Percentiles rank a stretch among this genome's conserved stretches.
Evolutionary conservation across 2,888 invertebrate genomes (phyloP).

Genomic region (Epirrhoe alternata): DNA sequence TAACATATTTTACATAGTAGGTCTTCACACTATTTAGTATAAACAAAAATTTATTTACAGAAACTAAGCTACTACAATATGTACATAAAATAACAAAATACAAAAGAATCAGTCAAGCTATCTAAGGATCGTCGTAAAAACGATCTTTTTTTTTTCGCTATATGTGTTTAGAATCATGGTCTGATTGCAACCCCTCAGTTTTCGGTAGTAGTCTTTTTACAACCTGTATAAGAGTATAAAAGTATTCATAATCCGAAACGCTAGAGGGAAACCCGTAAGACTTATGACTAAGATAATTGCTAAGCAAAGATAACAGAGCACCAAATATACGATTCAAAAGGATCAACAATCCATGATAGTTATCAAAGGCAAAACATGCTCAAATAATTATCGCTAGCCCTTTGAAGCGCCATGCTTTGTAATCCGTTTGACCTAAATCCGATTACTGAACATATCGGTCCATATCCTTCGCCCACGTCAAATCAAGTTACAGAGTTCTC

Average conservation of each 20-base stretch:
- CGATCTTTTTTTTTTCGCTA: no score
- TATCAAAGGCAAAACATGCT: constrained; percentile 17
- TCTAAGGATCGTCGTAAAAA: no score
- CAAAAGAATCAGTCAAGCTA: no score
- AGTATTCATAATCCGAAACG: background rate
- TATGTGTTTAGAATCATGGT: no score
- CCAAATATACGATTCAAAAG: constrained; percentile 6
- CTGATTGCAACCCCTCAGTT: no score
- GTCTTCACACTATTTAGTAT: no score
- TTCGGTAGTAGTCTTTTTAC: no score
- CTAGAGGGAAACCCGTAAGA: background rate
- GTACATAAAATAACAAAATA: no score
- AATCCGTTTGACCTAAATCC: constrained; percentile 31
- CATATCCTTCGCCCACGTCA: constrained; percentile 20
- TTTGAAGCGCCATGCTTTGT: constrained; percentile 33
- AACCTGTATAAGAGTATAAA: no score
- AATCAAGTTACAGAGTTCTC: constrained; percentile 10
- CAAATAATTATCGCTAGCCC: constrained; percentile 26
- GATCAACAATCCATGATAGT: constrained; percentile 7
- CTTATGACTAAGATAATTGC: background rate
- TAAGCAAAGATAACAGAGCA: background rate
- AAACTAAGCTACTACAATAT: no score
- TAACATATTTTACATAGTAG: no score
- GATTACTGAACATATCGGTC: constrained; percentile 29
- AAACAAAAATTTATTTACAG: no score